Evolutionary conservation across 2,113 vertebrate genomes (phyloP), one percentile per base, ranked within the genome.

Genomic region (Ptilorrhoa leucosticta): DNA sequence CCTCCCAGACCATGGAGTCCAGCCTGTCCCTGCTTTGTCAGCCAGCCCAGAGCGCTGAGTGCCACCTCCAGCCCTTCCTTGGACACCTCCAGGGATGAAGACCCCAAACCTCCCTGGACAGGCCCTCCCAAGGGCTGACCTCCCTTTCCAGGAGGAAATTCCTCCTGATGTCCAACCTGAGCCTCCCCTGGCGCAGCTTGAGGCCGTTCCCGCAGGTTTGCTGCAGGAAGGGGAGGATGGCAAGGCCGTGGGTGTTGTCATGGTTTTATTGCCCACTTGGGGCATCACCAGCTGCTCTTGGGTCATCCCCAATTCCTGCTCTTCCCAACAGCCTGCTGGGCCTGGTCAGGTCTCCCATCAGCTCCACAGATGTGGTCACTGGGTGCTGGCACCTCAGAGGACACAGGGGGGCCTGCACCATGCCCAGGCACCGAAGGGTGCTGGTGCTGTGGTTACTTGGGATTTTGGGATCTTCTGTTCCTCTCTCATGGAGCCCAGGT

Each of bases 161-260:
- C 27, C 26, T 75, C 4, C 53, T 58, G 1, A 7, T 66, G 18
- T 13, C 51, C 26, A 9, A 2, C 61, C 30, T 31, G 65, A 40
- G 0, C 65, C 47, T 17, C 11, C 13, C 21, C 53, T 44, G 57
- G 22, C 39, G 7, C 81, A 45, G 5, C 26, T 6, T 6, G n/a
- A 16, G 57, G 24, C 17, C 0, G 11, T 31, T n/a, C 9, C 57
- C 48, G 35, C 18, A 12, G 44, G 40, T 77, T 24, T 76, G 27
- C 35, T 45, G 40, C 63, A 18, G n/a, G 40, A 69, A 77, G 5
- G 4, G 10, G 30, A 78, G 19, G 17, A 18, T 17, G 44, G 10
- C 28, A 26, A 19, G 9, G n/a, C 47, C 0, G 0, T 11, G 51
- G 48, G 9, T 1, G 5, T 5, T 12, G 13, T 4, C 7, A 4